Base-by-base conservation (phyloP, 2,888 invertebrate genomes). In the Machimus rusticus region DNA sequence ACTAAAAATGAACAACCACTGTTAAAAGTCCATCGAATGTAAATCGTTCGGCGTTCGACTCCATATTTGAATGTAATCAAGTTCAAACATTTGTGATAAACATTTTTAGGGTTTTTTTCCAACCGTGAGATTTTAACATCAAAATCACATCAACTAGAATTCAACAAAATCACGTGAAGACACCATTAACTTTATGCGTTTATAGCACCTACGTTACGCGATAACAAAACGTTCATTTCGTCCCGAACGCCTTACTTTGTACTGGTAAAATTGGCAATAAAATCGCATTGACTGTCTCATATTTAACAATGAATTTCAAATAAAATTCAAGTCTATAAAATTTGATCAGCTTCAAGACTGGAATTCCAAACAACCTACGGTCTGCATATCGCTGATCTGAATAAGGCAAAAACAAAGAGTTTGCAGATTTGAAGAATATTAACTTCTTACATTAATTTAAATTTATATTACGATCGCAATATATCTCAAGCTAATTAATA, bases 291-390 rank as follows among this genome's bases (percentile, higher is more conserved):
- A 86, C 82, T 88, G 86, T 88, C 82, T 66, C 86, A 88, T 88
- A 88, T 88, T 88, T 86, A 88, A 88, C 86, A 79, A 88, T 88
- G 86, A 88, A 86, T 81, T 77, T 23, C 76, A 81, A 74, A 86
- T 88, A 88, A 88, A 88, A 88, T 81, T 85, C 87, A 85, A 85
- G 66, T 87, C 78, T 66, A 78, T 87, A 85, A 85, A 87, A 87
- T 43, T 86, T 74, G 51, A 51, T 19, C 76, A 76, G 74, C 1
- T 34, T 31, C 9, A 76, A 51, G 81, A 46, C 55, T 81, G 81
- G 51, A 81, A 81, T 81, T 51, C 81, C 81, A 16, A 23, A 16
- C 81, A 31, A 14, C 81, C 46, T 81, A 81, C 81, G 14, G 16
- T 37, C 34, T 79, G 5, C 14, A 9, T 76, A 1, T 37, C 28